Evolutionary conservation across 2,113 vertebrate species (phyloP).

Genomic region (Aspidoscelis tigris): DNA sequence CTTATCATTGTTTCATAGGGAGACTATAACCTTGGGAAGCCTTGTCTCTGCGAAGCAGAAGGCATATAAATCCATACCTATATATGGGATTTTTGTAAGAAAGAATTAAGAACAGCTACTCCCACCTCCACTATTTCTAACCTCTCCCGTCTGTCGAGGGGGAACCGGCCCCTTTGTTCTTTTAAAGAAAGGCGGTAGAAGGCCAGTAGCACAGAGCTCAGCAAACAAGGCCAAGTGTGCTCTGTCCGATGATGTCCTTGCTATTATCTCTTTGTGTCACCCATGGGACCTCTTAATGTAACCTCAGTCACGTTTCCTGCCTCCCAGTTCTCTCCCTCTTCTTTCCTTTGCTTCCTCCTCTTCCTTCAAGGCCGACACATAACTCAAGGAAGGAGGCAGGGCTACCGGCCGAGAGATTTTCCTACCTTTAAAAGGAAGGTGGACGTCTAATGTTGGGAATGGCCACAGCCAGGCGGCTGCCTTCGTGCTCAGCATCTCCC

Average conservation of each 20-base stretch:
- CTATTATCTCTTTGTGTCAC: background rate
- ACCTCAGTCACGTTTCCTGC: constrained; percentile 18
- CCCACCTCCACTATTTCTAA: background rate
- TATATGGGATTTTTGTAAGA: background rate
- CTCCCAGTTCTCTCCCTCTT: background rate
- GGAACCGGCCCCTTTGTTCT: background rate
- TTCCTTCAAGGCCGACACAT: constrained; percentile 24
- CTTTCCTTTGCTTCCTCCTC: background rate
- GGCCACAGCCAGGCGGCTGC: no score
- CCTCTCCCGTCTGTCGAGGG: background rate
- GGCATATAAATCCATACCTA: background rate
- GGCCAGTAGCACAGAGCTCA: background rate
- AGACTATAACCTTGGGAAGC: background rate
- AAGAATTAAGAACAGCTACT: background rate
- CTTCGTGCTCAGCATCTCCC: no score
- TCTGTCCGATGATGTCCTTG: accelerated
- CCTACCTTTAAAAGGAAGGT: no score
- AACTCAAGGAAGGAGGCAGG: background rate
- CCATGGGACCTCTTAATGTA: background rate
- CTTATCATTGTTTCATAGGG: background rate
- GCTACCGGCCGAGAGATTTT: background rate
- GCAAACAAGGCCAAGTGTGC: background rate
- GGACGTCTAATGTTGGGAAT: no score
- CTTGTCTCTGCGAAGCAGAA: background rate
- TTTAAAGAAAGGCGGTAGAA: background rate